Evolutionary conservation across 2,113 vertebrate species (phyloP).

Genomic region (Octodon degus): DNA sequence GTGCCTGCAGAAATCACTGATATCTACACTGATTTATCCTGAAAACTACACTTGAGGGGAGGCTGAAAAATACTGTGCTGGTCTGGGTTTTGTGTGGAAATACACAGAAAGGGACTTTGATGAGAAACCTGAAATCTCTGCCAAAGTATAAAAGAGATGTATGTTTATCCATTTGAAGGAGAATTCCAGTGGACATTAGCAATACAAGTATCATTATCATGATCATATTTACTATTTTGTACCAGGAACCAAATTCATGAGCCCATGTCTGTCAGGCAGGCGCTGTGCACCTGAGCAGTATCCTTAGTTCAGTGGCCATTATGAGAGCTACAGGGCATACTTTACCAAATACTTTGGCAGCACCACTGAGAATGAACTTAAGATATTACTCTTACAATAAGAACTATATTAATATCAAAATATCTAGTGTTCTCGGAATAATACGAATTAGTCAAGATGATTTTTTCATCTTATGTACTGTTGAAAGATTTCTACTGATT

Average conservation of each 20-base stretch:
- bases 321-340: not conserved
- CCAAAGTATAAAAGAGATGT: not conserved
- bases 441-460: not conserved
- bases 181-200: too few relatives aligned
- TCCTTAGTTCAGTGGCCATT: too few relatives aligned
- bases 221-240: too few relatives aligned
- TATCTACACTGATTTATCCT: not conserved
- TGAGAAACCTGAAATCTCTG: not conserved
- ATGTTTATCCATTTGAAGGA: not conserved
- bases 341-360: not conserved
- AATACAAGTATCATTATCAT: too few relatives aligned
- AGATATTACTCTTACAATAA: not conserved
- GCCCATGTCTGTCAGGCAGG: too few relatives aligned
- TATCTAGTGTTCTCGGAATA: not conserved
- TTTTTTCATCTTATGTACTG: not conserved
- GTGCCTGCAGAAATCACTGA: not conserved
- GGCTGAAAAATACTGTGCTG: not conserved
- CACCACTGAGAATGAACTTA: not conserved
- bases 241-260: too few relatives aligned
- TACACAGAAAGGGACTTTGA: not conserved
- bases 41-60: not conserved
- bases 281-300: too few relatives aligned
- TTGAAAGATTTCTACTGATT: not conserved
- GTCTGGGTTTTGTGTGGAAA: not conserved
- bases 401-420: not conserved